Evolutionary conservation across 2,888 invertebrate species (phyloP).

Genomic region (Drosophila melanosoma): DNA sequence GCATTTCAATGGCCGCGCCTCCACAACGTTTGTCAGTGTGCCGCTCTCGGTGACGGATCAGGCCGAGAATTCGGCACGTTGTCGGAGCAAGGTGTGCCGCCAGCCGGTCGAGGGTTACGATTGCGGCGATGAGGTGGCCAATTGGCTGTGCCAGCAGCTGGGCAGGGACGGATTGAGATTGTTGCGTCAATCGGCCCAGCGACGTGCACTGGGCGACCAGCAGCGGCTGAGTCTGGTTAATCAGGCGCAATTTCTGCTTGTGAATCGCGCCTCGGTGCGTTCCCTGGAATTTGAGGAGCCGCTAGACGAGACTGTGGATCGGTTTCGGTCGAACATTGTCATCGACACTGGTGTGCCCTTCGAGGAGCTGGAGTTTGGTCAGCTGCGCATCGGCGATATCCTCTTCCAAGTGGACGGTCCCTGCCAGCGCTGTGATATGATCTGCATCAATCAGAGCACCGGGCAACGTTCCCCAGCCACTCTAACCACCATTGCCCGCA

Average conservation of each 20-base stretch:
- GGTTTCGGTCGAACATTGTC: constrained; percentile 97
- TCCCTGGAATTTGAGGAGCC: constrained; percentile 87
- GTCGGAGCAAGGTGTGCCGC: constrained; percentile 94
- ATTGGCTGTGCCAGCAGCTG: constrained; percentile 92
- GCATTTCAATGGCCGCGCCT: constrained; percentile 86
- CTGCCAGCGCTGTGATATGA: constrained; percentile 97
- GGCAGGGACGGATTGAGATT: constrained; percentile 89
- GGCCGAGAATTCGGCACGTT: constrained; percentile 84
- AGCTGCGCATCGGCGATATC: constrained; percentile 88
- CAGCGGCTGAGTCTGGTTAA: constrained; percentile 89
- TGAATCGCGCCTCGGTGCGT: constrained; percentile 91
- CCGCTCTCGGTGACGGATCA: constrained; percentile 85
- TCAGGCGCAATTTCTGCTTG: constrained; percentile 93
- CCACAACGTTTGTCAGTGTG: constrained; percentile 84
- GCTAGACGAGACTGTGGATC: constrained; percentile 88
- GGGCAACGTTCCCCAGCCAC: constrained; percentile 93
- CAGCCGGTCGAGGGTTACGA: constrained; percentile 92
- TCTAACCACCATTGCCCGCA: constrained; percentile 90
- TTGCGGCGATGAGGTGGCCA: constrained; percentile 92
- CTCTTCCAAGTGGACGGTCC: constrained; percentile 89
- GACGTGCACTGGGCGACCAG: constrained; percentile 49
- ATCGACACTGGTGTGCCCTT: constrained; percentile 90
- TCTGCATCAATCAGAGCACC: constrained; percentile 95
- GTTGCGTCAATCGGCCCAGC: constrained; percentile 87
- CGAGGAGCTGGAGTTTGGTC: constrained; percentile 90